Evolutionary conservation across 2,113 vertebrate species (phyloP).

Genomic region (Urocitellus parryii): DNA sequence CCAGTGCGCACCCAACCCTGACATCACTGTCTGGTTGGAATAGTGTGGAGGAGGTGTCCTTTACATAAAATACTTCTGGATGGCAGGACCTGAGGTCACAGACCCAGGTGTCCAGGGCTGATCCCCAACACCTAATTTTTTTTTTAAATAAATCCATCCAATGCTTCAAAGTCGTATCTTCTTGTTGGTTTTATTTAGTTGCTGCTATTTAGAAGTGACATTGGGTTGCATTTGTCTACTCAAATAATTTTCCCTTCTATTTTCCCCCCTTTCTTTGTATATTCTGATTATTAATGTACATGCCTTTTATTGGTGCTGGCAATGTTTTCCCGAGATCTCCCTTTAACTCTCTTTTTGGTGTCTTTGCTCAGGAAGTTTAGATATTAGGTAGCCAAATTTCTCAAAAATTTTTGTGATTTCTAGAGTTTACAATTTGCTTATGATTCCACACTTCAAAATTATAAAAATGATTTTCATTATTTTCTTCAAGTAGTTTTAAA

Average conservation of each 20-base stretch:
- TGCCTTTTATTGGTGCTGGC: not conserved
- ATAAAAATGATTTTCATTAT: conserved; percentile 28
- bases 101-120: no score
- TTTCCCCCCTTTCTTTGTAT: not conserved
- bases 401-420: not conserved
- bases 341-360: not conserved
- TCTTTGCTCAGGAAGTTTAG: not conserved
- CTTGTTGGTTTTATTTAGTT: not conserved
- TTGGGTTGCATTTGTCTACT: not conserved
- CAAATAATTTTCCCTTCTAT: not conserved
- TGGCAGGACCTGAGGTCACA: not conserved
- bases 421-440: not conserved
- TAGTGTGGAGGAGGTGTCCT: not conserved
- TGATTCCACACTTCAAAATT: not conserved
- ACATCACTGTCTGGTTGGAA: no score
- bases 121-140: not conserved
- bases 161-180: not conserved
- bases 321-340: not conserved
- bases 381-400: not conserved
- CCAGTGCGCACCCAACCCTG: no score
- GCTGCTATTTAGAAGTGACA: not conserved
- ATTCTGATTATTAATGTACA: not conserved
- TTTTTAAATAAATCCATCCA: no score
- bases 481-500: not conserved
- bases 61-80: not conserved